Percentiles rank a stretch among this genome's conserved stretches.
These are phyloP conservation scores for Congeria kusceri DNA, from an alignment of 2,888 invertebrate genomes.

Conservation along the genomic window DNA sequence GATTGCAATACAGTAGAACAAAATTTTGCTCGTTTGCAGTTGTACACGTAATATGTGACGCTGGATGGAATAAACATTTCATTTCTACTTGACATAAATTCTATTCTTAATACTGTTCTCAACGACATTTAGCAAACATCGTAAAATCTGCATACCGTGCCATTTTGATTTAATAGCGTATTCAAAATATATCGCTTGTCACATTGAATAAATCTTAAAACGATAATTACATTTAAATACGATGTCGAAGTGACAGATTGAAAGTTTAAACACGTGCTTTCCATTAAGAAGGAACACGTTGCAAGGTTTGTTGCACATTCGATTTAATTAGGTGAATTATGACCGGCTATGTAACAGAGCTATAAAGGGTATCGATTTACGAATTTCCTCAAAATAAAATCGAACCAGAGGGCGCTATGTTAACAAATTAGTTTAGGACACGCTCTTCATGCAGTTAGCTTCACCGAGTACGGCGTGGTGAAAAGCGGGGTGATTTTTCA, in stretches of 20 bases:
- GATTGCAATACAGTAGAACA: slow-evolving; percentile 27
- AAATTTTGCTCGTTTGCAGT: slow-evolving; percentile 37
- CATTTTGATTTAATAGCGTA: too few species aligned
- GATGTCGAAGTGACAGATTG: too few species aligned
- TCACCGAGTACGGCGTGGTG: slow-evolving; percentile 70
- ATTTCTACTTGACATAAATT: too few species aligned
- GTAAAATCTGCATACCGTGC: too few species aligned
- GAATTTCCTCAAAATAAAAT: not conserved
- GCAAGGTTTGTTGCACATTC: not conserved
- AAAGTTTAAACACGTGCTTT: too few species aligned
- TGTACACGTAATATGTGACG: slow-evolving; percentile 65
- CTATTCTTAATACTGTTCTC: too few species aligned
- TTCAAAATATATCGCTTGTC: too few species aligned
- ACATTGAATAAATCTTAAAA: too few species aligned
- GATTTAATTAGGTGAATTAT: not conserved
- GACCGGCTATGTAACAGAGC: slow-evolving; percentile 33
- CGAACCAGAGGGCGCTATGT: slow-evolving; percentile 2
- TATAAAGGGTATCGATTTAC: slow-evolving; percentile 40
- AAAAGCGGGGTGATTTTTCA: slow-evolving; percentile 64
- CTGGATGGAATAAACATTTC: not conserved
- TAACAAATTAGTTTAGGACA: not conserved
- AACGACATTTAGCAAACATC: too few species aligned
- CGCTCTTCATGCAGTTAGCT: slow-evolving; percentile 49
- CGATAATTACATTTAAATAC: too few species aligned
- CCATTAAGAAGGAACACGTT: not conserved